phyloP scores from a whole-genome alignment of 2,113 vertebrate genomes.

The Lampris incognitus region DNA sequence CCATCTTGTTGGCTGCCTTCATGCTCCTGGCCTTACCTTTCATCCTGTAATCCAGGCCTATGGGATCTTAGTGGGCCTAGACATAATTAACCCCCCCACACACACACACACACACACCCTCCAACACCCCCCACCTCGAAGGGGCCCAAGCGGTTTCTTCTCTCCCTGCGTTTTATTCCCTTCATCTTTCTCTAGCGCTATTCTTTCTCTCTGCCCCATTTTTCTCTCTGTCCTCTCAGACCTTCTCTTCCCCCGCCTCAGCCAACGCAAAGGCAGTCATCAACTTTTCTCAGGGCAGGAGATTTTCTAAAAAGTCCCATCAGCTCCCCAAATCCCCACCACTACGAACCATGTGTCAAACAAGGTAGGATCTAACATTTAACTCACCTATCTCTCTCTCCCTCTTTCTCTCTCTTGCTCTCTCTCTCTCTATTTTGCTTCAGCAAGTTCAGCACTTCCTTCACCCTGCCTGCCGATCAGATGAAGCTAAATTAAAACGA shows the following conservation, averaged over 20 bases:
- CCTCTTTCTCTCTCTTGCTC: conserved; percentile 72
- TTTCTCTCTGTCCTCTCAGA: conserved; percentile 10
- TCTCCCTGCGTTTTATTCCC: conserved; percentile 41
- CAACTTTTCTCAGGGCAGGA: conserved; percentile 88
- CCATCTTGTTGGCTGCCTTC: conserved; percentile 15
- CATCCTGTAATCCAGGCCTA: conserved; percentile 77
- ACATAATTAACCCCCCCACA: conserved; percentile 64
- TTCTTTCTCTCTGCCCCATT: conserved; percentile 78
- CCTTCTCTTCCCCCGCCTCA: neutral
- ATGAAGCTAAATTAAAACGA: conserved; percentile 32
- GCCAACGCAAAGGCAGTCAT: conserved; percentile 85
- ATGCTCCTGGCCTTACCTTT: conserved; percentile 58
- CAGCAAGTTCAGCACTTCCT: neutral
- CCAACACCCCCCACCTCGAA: conserved; percentile 1
- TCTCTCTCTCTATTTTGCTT: neutral
- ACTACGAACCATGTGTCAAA: conserved; percentile 84
- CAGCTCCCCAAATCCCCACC: conserved; percentile 63
- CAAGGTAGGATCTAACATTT: conserved; percentile 85
- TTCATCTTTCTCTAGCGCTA: conserved; percentile 8
- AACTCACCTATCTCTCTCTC: conserved; percentile 73
- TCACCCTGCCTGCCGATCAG: neutral
- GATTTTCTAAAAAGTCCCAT: conserved; percentile 78
- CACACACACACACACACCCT: neutral
- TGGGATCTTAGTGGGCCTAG: conserved; percentile 54
- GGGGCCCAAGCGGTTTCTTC: conserved; percentile 31